phyloP scores from a whole-genome alignment of 2,113 vertebrate species.

The Trematomus loennbergii region DNA sequence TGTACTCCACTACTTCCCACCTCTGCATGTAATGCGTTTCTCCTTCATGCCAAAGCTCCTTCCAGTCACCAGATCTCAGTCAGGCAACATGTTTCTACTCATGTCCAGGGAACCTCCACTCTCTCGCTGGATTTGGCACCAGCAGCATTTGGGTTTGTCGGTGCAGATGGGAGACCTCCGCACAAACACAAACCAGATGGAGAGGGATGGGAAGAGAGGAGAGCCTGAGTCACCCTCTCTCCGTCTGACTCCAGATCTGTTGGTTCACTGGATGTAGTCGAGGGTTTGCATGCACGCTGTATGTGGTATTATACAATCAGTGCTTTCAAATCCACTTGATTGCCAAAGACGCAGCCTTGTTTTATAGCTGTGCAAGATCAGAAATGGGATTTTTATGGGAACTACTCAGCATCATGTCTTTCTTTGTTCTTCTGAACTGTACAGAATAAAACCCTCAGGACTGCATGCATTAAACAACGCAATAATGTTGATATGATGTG shows the following conservation, averaged over 20 bases:
- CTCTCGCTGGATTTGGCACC: neutral
- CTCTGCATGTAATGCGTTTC: too few relatives aligned
- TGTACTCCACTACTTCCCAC: too few relatives aligned
- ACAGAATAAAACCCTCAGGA: neutral
- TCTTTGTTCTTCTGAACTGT: neutral
- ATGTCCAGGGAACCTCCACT: conserved; percentile 46
- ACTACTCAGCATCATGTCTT: neutral
- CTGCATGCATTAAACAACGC: too few relatives aligned
- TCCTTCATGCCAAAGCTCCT: too few relatives aligned
- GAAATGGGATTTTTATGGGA: conserved; percentile 6
- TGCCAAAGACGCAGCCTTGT: conserved; percentile 10
- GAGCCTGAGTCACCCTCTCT: conserved; percentile 72
- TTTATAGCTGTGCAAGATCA: neutral
- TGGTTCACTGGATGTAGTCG: conserved; percentile 6
- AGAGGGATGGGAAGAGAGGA: conserved; percentile 64
- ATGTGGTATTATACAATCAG: neutral
- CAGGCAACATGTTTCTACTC: conserved; percentile 37
- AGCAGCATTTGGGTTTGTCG: too few relatives aligned
- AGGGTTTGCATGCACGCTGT: neutral
- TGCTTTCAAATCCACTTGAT: conserved; percentile 28
- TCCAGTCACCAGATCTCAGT: too few relatives aligned
- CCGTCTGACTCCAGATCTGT: conserved; percentile 13
- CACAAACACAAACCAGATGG: conserved; percentile 80
- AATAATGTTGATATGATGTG: too few relatives aligned
- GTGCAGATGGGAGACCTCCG: conserved; percentile 69